Evolutionary conservation across 2,113 vertebrate species (phyloP).

Genomic region (Sebastes schlegelii): DNA sequence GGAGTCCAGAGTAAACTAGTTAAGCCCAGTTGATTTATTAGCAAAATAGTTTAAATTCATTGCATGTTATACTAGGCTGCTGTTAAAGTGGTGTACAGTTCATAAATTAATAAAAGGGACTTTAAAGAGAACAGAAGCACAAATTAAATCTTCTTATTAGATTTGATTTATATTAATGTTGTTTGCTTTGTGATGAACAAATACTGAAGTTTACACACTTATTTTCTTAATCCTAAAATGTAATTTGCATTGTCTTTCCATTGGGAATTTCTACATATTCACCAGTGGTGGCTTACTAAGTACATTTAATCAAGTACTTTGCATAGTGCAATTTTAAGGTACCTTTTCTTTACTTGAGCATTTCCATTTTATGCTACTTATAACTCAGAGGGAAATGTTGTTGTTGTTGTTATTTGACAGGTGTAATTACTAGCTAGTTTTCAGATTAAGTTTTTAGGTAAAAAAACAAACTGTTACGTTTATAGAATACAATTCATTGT

Average conservation of each 20-base stretch:
- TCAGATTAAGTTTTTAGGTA: not conserved
- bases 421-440: not conserved
- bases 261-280: not conserved
- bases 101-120: not conserved
- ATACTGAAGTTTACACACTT: not conserved
- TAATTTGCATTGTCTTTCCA: not conserved
- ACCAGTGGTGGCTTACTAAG: not conserved
- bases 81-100: not conserved
- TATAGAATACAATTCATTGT: not conserved
- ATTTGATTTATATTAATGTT: constrained; percentile 18
- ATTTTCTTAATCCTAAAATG: not conserved
- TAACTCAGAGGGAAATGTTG: not conserved
- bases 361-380: not conserved
- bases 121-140: not conserved
- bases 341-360: not conserved
- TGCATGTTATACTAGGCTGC: not conserved
- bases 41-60: constrained; percentile 21
- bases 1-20: not conserved
- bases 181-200: not conserved
- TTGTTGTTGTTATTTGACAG: not conserved
- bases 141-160: not conserved
- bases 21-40: constrained; percentile 20
- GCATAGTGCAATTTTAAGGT: not conserved
- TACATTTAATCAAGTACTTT: not conserved
- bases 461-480: too few species aligned